phyloP scores from a whole-genome alignment of 2,113 vertebrate genomes.

The Pleuronectes platessa region DNA sequence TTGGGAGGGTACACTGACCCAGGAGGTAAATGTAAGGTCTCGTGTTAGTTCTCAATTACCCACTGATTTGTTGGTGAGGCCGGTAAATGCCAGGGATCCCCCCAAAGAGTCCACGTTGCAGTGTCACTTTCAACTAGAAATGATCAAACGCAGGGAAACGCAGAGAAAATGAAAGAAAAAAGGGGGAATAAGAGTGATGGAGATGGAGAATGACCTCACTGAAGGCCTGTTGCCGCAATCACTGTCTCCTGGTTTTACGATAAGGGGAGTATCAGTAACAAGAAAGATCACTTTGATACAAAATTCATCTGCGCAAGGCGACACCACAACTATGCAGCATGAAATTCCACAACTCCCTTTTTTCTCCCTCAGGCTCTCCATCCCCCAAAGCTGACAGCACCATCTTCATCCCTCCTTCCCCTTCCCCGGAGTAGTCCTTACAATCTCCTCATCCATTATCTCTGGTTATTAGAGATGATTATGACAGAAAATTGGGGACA shows the following conservation, averaged over 20 bases:
- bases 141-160: conserved; percentile 52
- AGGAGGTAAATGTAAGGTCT: conserved; percentile 18
- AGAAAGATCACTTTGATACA: conserved; percentile 29
- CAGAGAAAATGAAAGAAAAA: conserved; percentile 4
- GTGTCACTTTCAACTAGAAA: conserved; percentile 36
- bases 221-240: conserved; percentile 30
- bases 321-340: conserved; percentile 48
- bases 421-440: conserved; percentile 57
- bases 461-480: conserved; percentile 23
- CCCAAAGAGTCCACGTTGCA: conserved; percentile 22
- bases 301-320: conserved; percentile 52
- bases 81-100: conserved; percentile 41
- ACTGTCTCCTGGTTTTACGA: conserved; percentile 20
- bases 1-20: conserved; percentile 6
- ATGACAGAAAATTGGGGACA: not conserved
- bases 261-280: conserved; percentile 17
- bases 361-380: conserved; percentile 6
- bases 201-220: conserved; percentile 26
- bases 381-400: conserved; percentile 31
- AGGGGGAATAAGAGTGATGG: not conserved
- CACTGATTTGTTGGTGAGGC: conserved; percentile 47
- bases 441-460: conserved; percentile 36
- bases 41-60: conserved; percentile 55
- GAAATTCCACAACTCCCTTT: conserved; percentile 46
- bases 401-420: conserved; percentile 37